Evolutionary conservation across 1,140 invertebrate species (phyloP).

Genomic region (Micrasema minimum): DNA sequence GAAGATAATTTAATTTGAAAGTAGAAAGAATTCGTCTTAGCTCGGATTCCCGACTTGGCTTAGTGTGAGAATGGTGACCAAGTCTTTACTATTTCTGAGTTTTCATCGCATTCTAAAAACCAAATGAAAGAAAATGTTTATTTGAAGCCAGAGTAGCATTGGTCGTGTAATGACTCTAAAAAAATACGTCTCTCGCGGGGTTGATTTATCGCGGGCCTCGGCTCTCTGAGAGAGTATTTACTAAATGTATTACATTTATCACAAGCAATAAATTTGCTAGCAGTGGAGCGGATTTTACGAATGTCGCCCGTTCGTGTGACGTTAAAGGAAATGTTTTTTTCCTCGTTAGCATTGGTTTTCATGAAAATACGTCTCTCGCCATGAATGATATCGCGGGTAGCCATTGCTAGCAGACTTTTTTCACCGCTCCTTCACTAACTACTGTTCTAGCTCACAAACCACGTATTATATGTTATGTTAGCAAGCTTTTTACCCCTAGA

Average conservation of each 20-base stretch:
- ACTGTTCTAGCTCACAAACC: no score
- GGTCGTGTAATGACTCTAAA: conserved; percentile 35
- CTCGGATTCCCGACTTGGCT: no score
- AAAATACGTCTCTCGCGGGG: conserved; percentile 33
- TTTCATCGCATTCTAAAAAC: not conserved
- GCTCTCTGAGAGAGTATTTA: conserved; percentile 45
- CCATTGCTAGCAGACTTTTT: conserved; percentile 5
- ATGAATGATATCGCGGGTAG: conserved; percentile 31
- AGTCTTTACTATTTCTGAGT: no score
- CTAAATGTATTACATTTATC: conserved; percentile 52
- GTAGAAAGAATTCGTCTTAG: no score
- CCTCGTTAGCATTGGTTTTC: conserved; percentile 33
- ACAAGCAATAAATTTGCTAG: conserved; percentile 45
- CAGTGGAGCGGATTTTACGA: conserved; percentile 42
- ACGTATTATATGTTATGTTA: no score
- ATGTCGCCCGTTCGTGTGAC: conserved; percentile 30
- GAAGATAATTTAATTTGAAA: no score
- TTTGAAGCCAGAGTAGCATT: conserved; percentile 16
- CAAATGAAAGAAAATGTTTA: conserved; percentile 3
- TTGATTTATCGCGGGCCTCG: conserved; percentile 45
- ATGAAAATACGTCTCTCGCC: conserved; percentile 20
- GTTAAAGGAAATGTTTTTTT: conserved; percentile 38
- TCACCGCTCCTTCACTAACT: no score
- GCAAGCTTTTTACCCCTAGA: no score
- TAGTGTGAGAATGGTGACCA: no score